Conservation (phyloP, 1,140 invertebrate species). For the Cardiocondyla obscurior region DNA sequence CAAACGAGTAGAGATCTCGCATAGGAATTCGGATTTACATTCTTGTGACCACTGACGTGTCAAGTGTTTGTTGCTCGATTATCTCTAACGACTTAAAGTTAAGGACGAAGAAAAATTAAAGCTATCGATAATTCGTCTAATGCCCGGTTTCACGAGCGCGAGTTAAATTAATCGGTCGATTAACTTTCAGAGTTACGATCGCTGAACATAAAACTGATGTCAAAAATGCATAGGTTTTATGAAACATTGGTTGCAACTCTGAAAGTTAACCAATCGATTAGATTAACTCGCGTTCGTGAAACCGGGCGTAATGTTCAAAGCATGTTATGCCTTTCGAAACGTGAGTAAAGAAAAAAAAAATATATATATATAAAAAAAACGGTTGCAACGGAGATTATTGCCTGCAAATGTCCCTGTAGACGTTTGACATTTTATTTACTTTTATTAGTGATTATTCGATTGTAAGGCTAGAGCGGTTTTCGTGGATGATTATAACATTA, state of each 20-base stretch:
- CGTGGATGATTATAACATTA: conserved; percentile 71
- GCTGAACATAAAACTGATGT: too few relatives aligned
- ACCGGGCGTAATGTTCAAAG: too few relatives aligned
- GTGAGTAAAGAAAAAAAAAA: neutral
- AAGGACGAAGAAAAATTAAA: neutral
- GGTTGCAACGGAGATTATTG: conserved; percentile 48
- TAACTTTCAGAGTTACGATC: too few relatives aligned
- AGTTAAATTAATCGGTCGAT: too few relatives aligned
- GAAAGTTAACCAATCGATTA: too few relatives aligned
- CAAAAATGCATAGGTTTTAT: too few relatives aligned
- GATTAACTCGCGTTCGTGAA: too few relatives aligned
- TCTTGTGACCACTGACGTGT: neutral
- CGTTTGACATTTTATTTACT: conserved; percentile 66
- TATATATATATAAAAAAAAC: too few relatives aligned
- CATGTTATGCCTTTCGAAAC: neutral
- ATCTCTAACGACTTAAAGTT: neutral
- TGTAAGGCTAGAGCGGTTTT: conserved; percentile 69
- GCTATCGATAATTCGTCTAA: too few relatives aligned
- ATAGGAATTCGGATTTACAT: neutral
- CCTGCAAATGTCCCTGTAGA: conserved; percentile 74
- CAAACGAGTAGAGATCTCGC: neutral
- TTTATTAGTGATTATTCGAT: conserved; percentile 69
- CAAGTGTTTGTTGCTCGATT: neutral
- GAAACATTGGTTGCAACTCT: too few relatives aligned
- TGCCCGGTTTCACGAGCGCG: too few relatives aligned